These are phyloP conservation scores for Albula glossodonta DNA, from an alignment of 2,113 vertebrate species.

Conservation along the genomic window DNA sequence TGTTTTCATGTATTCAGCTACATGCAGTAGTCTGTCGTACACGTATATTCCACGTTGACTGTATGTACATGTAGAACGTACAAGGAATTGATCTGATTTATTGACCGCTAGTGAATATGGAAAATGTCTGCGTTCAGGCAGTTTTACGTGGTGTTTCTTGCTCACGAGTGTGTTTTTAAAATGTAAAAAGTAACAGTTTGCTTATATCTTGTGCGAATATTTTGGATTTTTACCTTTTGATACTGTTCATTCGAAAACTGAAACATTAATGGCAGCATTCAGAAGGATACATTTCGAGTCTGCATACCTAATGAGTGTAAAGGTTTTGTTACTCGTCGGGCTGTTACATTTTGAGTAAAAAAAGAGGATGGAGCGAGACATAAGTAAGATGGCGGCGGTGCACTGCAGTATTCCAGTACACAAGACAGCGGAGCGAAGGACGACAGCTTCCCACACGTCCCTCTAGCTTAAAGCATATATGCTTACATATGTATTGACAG, in stretches of 20 bases:
- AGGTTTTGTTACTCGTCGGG: slow-evolving; percentile 15
- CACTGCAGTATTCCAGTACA: slow-evolving; percentile 78
- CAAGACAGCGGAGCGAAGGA: slow-evolving; percentile 24
- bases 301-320: neutral
- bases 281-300: neutral
- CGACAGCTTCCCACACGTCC: neutral
- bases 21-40: neutral
- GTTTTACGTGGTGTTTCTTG: neutral
- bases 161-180: slow-evolving; percentile 56
- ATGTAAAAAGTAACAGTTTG: neutral
- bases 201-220: neutral
- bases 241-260: neutral
- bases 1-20: neutral
- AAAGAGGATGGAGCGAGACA: slow-evolving; percentile 58
- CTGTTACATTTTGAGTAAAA: slow-evolving; percentile 52
- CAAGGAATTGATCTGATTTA: slow-evolving; percentile 26
- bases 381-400: slow-evolving; percentile 93
- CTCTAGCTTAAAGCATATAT: neutral
- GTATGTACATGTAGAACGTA: neutral
- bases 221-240: slow-evolving; percentile 4
- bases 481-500: neutral
- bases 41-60: neutral
- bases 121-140: neutral
- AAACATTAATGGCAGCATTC: neutral
- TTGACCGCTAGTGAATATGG: slow-evolving; percentile 38